Evolutionary conservation across 2,888 invertebrate genomes (phyloP), one percentile per base, ranked within the genome.

Genomic region (Loripinus fragilis): DNA sequence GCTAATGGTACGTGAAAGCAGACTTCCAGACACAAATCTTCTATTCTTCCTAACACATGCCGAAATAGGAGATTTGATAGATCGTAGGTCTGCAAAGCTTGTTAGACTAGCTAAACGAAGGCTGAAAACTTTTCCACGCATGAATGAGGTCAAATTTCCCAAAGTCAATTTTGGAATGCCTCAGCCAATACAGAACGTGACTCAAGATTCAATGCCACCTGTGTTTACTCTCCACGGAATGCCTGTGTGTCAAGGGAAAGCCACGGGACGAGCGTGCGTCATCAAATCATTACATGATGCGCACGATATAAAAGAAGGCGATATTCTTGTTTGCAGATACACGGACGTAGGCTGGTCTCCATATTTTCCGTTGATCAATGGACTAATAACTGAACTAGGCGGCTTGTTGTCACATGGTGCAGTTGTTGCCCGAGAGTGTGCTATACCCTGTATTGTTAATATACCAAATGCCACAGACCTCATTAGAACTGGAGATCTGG

Each of bases 331-430:
- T 84, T 96, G 97, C 0, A 95, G 95, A 87, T 95, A 95, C 45
- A 97, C 97, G 0, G 97, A 97, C 90, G 96, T 97, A 85, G 97
- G 96, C 0, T 97, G 97, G 97, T 96, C 96, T 7, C 97, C 97
- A 0, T 97, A 97, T 94, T 97, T 97, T 93, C 96, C 97, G 0
- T 94, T 97, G 67, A 91, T 97, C 25, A 94, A 95, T 0, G 97
- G 97, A 7, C 95, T 97, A 65, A 96, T 96, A 20, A 97, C 97
- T 0, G 97, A 97, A 92, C 94, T 97, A 0, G 97, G 97, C 0
- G 97, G 97, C n/a, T n/a, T n/a, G n/a, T n/a, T n/a, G n/a, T n/a
- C n/a, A n/a, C n/a, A n/a, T n/a, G n/a, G n/a, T n/a, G n/a, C n/a
- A n/a, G n/a, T n/a, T n/a, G n/a, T n/a, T n/a, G n/a, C n/a, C n/a